Evolutionary conservation across 1,140 invertebrate species (phyloP).

Genomic region (Cepaea nemoralis): DNA sequence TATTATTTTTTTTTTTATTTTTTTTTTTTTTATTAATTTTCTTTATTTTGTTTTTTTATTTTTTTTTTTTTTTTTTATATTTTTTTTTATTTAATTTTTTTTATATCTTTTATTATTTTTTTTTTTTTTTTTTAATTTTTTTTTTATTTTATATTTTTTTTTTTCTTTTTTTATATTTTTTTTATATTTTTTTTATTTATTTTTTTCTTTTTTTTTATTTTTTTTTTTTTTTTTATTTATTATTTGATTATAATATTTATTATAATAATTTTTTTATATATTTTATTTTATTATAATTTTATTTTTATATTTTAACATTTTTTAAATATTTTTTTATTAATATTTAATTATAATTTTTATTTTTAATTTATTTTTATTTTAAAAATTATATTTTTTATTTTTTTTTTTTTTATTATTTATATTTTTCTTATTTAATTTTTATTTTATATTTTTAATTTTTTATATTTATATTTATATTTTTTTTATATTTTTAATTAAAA

Average conservation of each 20-base stretch:
- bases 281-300: neutral
- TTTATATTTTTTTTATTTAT: too few relatives aligned
- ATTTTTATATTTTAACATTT: neutral
- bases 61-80: neutral
- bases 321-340: neutral
- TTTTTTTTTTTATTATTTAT: neutral
- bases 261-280: neutral
- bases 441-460: neutral
- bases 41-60: too few relatives aligned
- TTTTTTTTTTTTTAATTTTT: neutral
- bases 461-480: neutral
- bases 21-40: conserved; percentile 3
- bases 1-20: neutral
- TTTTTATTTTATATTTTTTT: neutral
- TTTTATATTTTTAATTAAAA: neutral
- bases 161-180: too few relatives aligned
- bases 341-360: neutral
- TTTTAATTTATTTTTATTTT: neutral
- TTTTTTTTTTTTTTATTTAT: neutral
- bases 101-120: neutral
- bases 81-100: neutral
- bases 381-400: neutral
- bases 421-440: neutral
- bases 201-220: neutral
- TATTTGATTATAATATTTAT: neutral